These are phyloP conservation scores for Coregonus clupeaformis DNA, from an alignment of 2,113 vertebrate species.

Conservation along the genomic window DNA sequence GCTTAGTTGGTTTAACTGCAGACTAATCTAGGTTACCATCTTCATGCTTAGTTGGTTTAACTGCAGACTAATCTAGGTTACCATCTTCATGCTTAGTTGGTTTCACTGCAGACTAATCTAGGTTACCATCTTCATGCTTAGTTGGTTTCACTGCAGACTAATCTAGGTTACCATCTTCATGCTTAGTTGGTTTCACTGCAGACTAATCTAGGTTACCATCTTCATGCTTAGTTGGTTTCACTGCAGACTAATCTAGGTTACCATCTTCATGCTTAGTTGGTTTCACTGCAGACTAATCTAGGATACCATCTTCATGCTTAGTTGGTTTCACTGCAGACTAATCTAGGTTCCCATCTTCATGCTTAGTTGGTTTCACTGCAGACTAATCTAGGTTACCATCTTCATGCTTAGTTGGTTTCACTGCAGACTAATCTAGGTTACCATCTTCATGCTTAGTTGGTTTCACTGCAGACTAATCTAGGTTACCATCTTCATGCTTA, in stretches of 20 bases:
- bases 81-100: slow-evolving; percentile 73
- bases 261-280: slow-evolving; percentile 73
- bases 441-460: slow-evolving; percentile 73
- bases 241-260: slow-evolving; percentile 62
- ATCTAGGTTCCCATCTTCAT: slow-evolving; percentile 72
- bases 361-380: slow-evolving; percentile 61
- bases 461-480: slow-evolving; percentile 59
- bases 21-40: slow-evolving; percentile 70
- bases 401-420: slow-evolving; percentile 69
- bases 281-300: slow-evolving; percentile 59
- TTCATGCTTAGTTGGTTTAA: slow-evolving; percentile 69
- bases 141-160: slow-evolving; percentile 62
- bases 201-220: slow-evolving; percentile 70
- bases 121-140: slow-evolving; percentile 73
- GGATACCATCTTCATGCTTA: slow-evolving; percentile 73
- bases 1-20: slow-evolving; percentile 61
- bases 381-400: slow-evolving; percentile 70
- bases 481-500: slow-evolving; percentile 73
- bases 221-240: slow-evolving; percentile 69
- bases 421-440: slow-evolving; percentile 62
- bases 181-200: slow-evolving; percentile 61
- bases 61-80: slow-evolving; percentile 62
- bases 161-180: slow-evolving; percentile 72
- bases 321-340: slow-evolving; percentile 62
- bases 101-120: slow-evolving; percentile 59